These are phyloP conservation scores for Arnoldichthys spilopterus DNA, from an alignment of 2,797 vertebrate genomes.

Conservation along the genomic window DNA sequence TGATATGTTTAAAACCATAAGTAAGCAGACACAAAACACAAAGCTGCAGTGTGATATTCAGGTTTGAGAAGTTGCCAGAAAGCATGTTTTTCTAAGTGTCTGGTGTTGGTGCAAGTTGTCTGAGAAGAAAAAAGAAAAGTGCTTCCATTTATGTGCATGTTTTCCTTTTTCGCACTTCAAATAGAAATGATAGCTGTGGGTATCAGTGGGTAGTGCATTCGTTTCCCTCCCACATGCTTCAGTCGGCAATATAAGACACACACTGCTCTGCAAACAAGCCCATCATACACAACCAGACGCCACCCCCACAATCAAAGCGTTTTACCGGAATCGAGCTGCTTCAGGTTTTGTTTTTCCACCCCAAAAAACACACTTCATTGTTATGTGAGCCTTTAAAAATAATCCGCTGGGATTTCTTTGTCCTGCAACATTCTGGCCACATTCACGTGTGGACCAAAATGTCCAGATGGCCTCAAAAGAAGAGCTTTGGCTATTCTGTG, in stretches of 20 bases:
- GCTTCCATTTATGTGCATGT: neutral
- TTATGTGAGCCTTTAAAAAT: neutral
- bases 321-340: neutral
- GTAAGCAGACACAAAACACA: neutral
- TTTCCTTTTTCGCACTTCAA: neutral
- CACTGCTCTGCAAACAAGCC: conserved; percentile 3
- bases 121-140: neutral
- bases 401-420: neutral
- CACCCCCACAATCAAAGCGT: neutral
- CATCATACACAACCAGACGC: neutral
- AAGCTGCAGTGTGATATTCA: neutral
- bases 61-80: neutral
- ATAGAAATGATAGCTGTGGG: conserved; percentile 6
- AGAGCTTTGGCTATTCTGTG: neutral
- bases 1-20: neutral
- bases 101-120: neutral
- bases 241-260: neutral
- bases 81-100: neutral
- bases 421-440: neutral
- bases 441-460: neutral
- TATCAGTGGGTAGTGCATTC: neutral
- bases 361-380: neutral
- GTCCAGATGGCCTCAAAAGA: conserved; percentile 2
- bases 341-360: no score
- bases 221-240: conserved; percentile 5